phyloP scores from a whole-genome alignment of 2,113 vertebrate species.

The Microcebus lehilahytsara region DNA sequence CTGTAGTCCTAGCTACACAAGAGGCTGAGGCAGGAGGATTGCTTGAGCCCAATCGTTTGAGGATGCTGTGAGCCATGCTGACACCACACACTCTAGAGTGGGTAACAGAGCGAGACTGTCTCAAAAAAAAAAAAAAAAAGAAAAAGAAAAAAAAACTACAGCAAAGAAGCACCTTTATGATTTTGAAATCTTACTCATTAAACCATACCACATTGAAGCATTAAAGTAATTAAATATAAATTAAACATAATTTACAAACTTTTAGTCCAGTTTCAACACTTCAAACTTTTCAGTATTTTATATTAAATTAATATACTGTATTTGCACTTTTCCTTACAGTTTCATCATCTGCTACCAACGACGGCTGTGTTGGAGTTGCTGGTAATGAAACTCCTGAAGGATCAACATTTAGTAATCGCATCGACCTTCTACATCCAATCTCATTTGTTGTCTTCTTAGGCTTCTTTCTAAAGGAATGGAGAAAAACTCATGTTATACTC shows the following conservation, averaged over 20 bases:
- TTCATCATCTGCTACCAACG: conserved; percentile 56
- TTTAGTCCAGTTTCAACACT: conserved; percentile 24
- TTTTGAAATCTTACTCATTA: neutral
- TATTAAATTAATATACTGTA: neutral
- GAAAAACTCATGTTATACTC: neutral
- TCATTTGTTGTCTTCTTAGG: conserved; percentile 75
- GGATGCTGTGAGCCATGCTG: neutral
- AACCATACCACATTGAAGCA: neutral
- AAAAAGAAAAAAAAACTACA: neutral
- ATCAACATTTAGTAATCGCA: conserved; percentile 80
- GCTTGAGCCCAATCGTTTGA: neutral
- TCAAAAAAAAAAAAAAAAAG: neutral
- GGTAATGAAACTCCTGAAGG: neutral
- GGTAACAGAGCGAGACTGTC: neutral
- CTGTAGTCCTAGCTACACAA: too few relatives aligned
- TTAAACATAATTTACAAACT: conserved; percentile 9
- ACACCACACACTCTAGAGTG: neutral
- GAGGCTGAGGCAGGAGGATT: neutral
- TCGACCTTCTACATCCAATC: conserved; percentile 78
- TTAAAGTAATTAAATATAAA: conserved; percentile 20
- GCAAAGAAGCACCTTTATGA: neutral
- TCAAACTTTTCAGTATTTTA: conserved; percentile 25
- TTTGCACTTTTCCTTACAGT: conserved; percentile 74
- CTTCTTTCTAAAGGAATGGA: conserved; percentile 66
- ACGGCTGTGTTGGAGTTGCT: neutral